Base-by-base conservation (phyloP, 2,113 vertebrate species). In the Xenopus laevis region DNA sequence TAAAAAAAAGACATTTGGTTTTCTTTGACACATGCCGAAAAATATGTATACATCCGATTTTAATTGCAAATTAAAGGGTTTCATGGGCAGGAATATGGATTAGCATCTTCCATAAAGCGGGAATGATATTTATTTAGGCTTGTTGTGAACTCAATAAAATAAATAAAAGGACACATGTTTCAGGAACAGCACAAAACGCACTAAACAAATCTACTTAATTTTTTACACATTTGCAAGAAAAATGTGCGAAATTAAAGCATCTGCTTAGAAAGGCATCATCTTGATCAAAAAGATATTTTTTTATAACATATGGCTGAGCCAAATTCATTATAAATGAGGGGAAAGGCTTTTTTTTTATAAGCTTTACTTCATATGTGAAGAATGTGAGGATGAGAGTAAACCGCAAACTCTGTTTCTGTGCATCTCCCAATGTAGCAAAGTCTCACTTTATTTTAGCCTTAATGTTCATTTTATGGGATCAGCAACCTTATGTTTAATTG, bases 381-480 rank as follows among this genome's bases (percentile, higher is more conserved):
- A 90, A 89, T 89, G 87, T 86, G 74, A 84, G 33, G 33, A 85
- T 87, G 84, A 87, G 84, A 86, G 82, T 81, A 80, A 74, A 78
- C 50, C 10, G 83, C 86, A 84, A 89, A 88, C 83, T 83, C 87
- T 82, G 68, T 87, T 84, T 87, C 88, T 89, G 83, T 91, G 89
- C 88, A 90, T 87, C 86, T 80, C 85, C 85, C 87, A 88, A 89
- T 88, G 85, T 85, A 86, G 90, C 85, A 89, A 89, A 90, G 87
- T 80, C 84, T 90, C 80, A 84, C 87, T 89, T 84, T 83, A 83
- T 84, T 88, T 89, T 40, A 40, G 33, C 33, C 33, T 87, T 84
- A 83, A 88, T 86, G 85, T 85, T 85, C 84, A 72, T 87, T 89
- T 90, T 87, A 90, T 91, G 83, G 84, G 83, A 86, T 83, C 82